Base-by-base conservation (phyloP, 2,888 invertebrate species). In the Pinctada fucata region DNA sequence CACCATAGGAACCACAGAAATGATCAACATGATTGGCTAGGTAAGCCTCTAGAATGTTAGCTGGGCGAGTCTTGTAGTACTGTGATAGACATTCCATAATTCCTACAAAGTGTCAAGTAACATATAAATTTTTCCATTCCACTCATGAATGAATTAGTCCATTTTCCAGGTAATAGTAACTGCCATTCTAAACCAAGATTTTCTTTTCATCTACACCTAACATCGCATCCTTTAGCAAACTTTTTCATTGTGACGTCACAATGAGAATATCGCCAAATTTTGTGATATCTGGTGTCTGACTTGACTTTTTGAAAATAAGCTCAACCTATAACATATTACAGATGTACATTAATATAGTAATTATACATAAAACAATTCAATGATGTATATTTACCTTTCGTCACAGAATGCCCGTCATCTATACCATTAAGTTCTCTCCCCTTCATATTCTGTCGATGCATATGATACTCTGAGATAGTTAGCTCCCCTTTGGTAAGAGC, bases 401-500 rank as follows among this genome's bases (percentile, higher is more conserved):
- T 96, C 89, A 95, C 95, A 2, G 97, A 97, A 80, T 95, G 95
- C 8, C 96, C 96, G 85, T 97, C 96, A 91, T 97, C 97, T 5
- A 96, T 94, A 0, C 97, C 97, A 82, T 95, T 95, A 83, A 95
- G 95, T 88, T 96, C 95, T 3, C 96, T 96, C 71, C 95, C 94
- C 80, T 95, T 94, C 58, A 97, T 94, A 76, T 96, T 96, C 67
- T 95, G 94, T 88, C 96, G 96, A 58, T 96, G 94, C 90, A 97
- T 96, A 90, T 97, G 97, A 93, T 96, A 97, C 88, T 97, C 96
- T 13, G 96, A 95, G 0, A 97, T 96, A 3, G 96, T 95, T 93
- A 97, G 95, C 89, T 97, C 96, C 8, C 97, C 97, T 72, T 95
- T 95, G 92, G 96, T 96, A 63, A 97, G 97, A 64, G 97, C 97